These are phyloP conservation scores for Baccha elongata DNA, from an alignment of 2,888 invertebrate genomes.

Conservation along the genomic window DNA sequence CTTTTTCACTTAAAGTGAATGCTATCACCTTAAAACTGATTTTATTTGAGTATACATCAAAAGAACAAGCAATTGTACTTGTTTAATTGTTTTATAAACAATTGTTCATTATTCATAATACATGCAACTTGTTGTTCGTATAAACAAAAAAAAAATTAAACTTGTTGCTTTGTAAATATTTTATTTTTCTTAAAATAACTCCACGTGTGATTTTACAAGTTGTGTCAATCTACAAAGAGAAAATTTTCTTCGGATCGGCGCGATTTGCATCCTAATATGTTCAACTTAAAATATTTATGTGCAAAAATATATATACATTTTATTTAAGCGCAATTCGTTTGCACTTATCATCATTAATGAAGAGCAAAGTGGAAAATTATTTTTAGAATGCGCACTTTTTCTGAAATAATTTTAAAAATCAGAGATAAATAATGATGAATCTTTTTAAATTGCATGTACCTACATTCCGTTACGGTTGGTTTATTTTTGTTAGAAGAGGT, in stretches of 20 bases:
- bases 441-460: not conserved
- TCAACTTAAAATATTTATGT: not conserved
- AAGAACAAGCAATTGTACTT: not conserved
- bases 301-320: too few species aligned
- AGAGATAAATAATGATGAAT: not conserved
- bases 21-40: not conserved
- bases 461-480: not conserved
- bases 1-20: not conserved
- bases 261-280: not conserved
- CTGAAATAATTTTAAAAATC: conserved; percentile 6
- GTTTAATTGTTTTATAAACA: conserved; percentile 20
- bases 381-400: conserved; percentile 1
- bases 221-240: too few species aligned
- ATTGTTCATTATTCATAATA: not conserved
- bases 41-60: conserved; percentile 25
- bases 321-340: conserved; percentile 24
- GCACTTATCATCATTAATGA: conserved; percentile 8
- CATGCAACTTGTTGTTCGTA: not conserved
- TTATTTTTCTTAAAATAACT: not conserved
- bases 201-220: not conserved
- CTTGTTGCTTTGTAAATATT: not conserved
- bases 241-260: not conserved
- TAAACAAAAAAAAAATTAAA: not conserved
- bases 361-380: conserved; percentile 5
- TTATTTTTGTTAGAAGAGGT: conserved; percentile 1